Evolutionary conservation across 2,888 invertebrate species (phyloP), one percentile per base, ranked within the genome.

Genomic region (Dioctria linearis): DNA sequence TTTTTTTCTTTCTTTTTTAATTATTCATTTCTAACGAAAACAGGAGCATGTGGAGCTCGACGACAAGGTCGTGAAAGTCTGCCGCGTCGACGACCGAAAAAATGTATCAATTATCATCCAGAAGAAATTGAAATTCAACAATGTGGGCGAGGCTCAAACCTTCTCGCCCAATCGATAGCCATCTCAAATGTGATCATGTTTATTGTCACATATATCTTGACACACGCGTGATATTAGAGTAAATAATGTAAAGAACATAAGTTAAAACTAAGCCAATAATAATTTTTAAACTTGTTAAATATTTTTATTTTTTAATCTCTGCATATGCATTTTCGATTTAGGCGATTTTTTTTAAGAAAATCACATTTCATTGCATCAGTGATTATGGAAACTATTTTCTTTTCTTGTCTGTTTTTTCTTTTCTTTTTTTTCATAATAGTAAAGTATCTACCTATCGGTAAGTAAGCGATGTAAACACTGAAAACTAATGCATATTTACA

Each of bases 81-180:
- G 85, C 94, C 93, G 86, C 92, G 95, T 81, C 93, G 94, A 82
- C 91, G 95, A 84, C 94, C 93, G 75, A 91, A 93, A 86, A 94
- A 94, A 87, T 96, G 96, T 90, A 94, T 95, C 88, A 96, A 95
- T 84, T 96, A 96, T 89, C 96, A 96, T 88, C 96, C 96, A 4
- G 95, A 96, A 91, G 95, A 93, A 90, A 88, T 89, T 83, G 88
- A 89, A 84, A 89, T 89, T 76, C 89, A 88, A 79, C 89, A 89
- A 76, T 89, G 89, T 84, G 89, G 89, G 59, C 86, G 87, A 73
- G 88, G 87, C 82, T 84, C 87, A 51, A 85, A 85, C 8, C 80
- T 88, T 3, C 82, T 86, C 25, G 86, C 87, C 71, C 83, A 84
- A 57, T 86, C 86, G 2, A 85, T 88, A 43, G 69, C 88, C 39